Evolutionary conservation across 1,140 invertebrate species (phyloP).

Genomic region (Lepidurus packardi): DNA sequence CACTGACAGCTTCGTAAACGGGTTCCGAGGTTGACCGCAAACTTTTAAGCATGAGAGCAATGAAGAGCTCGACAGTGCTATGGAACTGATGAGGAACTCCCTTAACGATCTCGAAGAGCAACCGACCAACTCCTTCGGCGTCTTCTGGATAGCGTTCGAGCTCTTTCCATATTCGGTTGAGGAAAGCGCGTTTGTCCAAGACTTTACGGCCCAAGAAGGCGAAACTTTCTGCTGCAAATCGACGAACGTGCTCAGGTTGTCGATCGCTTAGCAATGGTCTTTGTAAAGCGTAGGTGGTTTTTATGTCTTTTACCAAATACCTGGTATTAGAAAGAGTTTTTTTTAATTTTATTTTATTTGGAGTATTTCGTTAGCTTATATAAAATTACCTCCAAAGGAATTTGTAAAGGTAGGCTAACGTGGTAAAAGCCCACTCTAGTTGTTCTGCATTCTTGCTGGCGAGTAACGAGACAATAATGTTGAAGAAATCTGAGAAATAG

Average conservation of each 20-base stretch:
- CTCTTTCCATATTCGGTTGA: conserved; percentile 61
- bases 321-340: conserved; percentile 26
- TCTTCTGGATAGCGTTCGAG: conserved; percentile 61
- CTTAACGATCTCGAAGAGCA: conserved; percentile 78
- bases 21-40: conserved; percentile 41
- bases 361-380: background rate
- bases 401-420: conserved; percentile 83
- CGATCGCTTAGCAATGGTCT: conserved; percentile 65
- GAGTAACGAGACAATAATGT: conserved; percentile 63
- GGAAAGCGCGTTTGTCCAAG: conserved; percentile 66
- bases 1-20: conserved; percentile 25
- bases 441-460: conserved; percentile 71
- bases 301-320: conserved; percentile 67
- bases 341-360: background rate
- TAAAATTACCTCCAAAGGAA: conserved; percentile 65
- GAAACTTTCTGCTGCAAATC: conserved; percentile 91
- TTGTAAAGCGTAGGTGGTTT: conserved; percentile 63
- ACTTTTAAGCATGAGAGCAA: conserved; percentile 56
- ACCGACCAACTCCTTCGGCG: conserved; percentile 66
- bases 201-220: conserved; percentile 85
- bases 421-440: conserved; percentile 73
- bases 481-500: conserved; percentile 64
- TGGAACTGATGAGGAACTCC: conserved; percentile 76
- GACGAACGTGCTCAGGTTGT: conserved; percentile 71
- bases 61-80: conserved; percentile 60